Evolutionary conservation across 92 coral and sea anemone genomes (phyloP).

Genomic region (Phenganax stokvisi): DNA sequence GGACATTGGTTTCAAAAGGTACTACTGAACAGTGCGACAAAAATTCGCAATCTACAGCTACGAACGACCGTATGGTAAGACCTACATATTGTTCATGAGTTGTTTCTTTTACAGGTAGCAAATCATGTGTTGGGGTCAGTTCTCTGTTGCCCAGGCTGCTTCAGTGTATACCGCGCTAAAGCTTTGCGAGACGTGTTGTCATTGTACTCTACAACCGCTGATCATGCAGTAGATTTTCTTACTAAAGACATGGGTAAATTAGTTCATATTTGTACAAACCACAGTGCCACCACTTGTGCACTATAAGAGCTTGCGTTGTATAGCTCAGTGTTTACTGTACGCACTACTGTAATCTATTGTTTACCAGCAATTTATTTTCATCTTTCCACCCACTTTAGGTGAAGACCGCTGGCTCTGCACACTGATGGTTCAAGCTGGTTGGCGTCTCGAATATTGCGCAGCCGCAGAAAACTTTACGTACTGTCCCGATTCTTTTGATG

Average conservation of each 20-base stretch:
- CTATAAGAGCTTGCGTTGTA: no score
- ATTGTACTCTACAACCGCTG: conserved; percentile 74
- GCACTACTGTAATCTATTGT: no score
- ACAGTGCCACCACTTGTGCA: no score
- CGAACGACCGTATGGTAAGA: no score
- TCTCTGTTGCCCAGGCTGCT: conserved; percentile 96
- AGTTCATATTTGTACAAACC: background rate
- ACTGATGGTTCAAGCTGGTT: conserved; percentile 92
- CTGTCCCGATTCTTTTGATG: conserved; percentile 94
- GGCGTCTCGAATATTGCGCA: conserved; percentile 94
- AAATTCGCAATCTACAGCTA: no score
- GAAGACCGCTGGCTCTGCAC: conserved; percentile 99
- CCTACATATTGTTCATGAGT: background rate
- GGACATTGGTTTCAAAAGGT: conserved; percentile 99
- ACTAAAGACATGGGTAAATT: conserved; percentile 95
- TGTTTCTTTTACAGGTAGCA: conserved; percentile 59
- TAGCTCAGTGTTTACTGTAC: no score
- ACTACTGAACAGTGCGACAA: background rate
- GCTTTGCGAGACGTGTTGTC: conserved; percentile 87
- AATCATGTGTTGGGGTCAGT: conserved; percentile 97
- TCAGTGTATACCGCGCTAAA: conserved; percentile 85
- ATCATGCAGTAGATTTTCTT: conserved; percentile 72
- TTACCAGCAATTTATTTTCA: no score
- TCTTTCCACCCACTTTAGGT: conserved; percentile 44
- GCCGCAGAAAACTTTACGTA: conserved; percentile 91